phyloP scores from a whole-genome alignment of 2,888 invertebrate species.

The Troides helena region DNA sequence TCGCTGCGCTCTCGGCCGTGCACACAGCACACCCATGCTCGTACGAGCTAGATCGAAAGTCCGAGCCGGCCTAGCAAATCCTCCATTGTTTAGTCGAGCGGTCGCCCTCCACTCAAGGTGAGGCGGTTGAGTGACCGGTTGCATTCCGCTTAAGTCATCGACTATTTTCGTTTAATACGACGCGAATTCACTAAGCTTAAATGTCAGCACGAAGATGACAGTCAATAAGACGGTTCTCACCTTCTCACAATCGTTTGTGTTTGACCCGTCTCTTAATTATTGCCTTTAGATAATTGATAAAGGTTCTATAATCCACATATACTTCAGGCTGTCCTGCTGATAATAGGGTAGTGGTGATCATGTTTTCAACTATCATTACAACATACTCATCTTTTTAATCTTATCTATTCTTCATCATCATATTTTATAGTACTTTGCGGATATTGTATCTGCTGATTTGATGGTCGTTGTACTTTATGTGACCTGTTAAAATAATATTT shows the following conservation, averaged over 20 bases:
- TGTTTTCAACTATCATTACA: too few relatives aligned
- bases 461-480: too few relatives aligned
- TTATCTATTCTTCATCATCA: too few relatives aligned
- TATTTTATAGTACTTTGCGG: too few relatives aligned
- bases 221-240: background rate
- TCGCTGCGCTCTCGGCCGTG: constrained; percentile 1
- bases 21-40: constrained; percentile 6
- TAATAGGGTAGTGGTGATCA: too few relatives aligned
- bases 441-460: too few relatives aligned
- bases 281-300: too few relatives aligned
- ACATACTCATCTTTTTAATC: too few relatives aligned
- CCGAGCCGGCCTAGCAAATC: constrained; percentile 31
- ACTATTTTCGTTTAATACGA: constrained; percentile 40
- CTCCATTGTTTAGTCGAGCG: constrained; percentile 45
- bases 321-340: too few relatives aligned
- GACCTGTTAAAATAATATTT: too few relatives aligned
- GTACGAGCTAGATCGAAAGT: constrained; percentile 27
- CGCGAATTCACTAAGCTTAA: constrained; percentile 19
- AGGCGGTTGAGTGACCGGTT: constrained; percentile 55
- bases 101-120: constrained; percentile 60
- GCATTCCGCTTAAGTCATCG: constrained; percentile 54
- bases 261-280: background rate
- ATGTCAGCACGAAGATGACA: constrained; percentile 22
- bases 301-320: too few relatives aligned
- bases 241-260: background rate